Evolutionary conservation across 2,113 vertebrate species (phyloP), one percentile per base, ranked within the genome.

Genomic region (Saccopteryx bilineata): DNA sequence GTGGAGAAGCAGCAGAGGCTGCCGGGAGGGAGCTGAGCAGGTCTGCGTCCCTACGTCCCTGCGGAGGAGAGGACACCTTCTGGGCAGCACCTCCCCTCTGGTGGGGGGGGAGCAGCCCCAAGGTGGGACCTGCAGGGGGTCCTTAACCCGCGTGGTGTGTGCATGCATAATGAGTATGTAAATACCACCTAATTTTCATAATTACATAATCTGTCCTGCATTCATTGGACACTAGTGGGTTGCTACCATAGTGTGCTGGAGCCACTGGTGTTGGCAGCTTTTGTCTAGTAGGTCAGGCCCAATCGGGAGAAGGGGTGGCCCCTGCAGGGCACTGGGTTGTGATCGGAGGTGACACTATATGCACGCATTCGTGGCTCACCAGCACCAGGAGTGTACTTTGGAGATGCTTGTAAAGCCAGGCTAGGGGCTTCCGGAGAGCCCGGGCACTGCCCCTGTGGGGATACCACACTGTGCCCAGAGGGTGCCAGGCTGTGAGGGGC

Each of bases 151-250:
- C 9, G 1, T 21, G 28, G 5, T 26, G 15, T 75, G 28, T 48
- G 46, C 15, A 5, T 11, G 0, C 13, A 24, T 9, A 3, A 5
- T 79, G 15, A 18, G 54, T 79, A 46, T 7, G 7, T 54, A 3
- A 1, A 12, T 9, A 2, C 18, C 23, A 13, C 56, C 56, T 24
- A 9, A 33, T 28, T 85, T 69, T 14, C 19, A 0, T 26, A 17
- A 2, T n/a, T 69, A 24, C 8, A 0, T 23, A 23, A 2, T 13
- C 7, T 33, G 2, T 4, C 12, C 1, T 46, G 9, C 8, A 1
- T 24, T 9, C 60, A 1, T 19, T 60, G 48, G 78, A 24, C 21
- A 12, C 18, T 12, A 33, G 56, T 18, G 21, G 23, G 61, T 71
- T 48, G 11, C 66, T 52, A 79, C 6, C 8, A 2, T 13, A 33